Conservation (phyloP, 1,140 invertebrate genomes). For the Frieseomelitta varia region DNA sequence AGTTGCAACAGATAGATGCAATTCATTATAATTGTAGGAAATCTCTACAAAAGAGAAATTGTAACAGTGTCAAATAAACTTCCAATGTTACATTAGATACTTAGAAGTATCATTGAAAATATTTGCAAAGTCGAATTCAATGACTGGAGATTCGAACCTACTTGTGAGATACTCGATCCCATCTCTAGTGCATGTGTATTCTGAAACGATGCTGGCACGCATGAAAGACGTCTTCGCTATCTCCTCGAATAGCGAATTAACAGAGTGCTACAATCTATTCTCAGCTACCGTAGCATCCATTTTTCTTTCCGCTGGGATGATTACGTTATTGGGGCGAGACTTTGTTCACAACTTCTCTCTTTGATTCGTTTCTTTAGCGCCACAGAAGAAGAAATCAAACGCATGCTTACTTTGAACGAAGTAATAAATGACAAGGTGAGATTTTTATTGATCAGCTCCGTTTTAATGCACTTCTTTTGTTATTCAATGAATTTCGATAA, state of each 20-base stretch:
- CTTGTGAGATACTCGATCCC: too few species aligned
- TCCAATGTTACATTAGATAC: too few species aligned
- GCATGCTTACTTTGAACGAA: too few species aligned
- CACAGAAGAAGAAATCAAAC: background rate
- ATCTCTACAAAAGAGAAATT: too few species aligned
- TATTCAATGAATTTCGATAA: too few species aligned
- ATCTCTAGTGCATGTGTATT: background rate
- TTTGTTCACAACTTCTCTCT: background rate
- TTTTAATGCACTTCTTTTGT: background rate
- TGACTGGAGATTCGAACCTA: too few species aligned
- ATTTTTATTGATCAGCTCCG: background rate
- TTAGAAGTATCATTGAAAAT: too few species aligned
- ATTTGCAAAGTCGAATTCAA: too few species aligned
- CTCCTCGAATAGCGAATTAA: conserved; percentile 1
- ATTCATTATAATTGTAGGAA: too few species aligned
- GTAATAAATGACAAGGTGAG: background rate
- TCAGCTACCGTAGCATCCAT: background rate
- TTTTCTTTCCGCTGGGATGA: background rate
- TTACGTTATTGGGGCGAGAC: background rate
- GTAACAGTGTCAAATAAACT: too few species aligned
- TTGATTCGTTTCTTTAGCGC: background rate
- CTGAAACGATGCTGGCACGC: conserved; percentile 29
- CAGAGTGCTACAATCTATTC: background rate
- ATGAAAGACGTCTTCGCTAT: conserved; percentile 27
- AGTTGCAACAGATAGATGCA: too few species aligned